phyloP scores from a whole-genome alignment of 2,113 vertebrate species.

The Tyrannus savana region DNA sequence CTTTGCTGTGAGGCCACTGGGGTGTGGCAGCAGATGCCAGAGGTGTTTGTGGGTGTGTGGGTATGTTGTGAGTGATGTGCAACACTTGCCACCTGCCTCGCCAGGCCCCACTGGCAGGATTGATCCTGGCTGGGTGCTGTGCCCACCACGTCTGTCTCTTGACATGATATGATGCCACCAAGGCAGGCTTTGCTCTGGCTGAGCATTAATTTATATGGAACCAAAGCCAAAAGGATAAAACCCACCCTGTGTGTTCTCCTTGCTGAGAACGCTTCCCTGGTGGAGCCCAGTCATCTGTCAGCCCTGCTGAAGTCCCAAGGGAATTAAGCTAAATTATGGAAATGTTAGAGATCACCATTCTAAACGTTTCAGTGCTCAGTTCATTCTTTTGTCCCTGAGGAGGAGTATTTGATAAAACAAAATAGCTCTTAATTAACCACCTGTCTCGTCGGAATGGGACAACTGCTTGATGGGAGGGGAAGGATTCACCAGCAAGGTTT shows the following conservation, averaged over 20 bases:
- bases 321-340: not conserved
- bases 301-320: not conserved
- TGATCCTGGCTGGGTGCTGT: not conserved
- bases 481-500: not conserved
- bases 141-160: not conserved
- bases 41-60: rapidly evolving
- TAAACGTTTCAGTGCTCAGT: not conserved
- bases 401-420: not conserved
- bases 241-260: not conserved
- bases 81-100: too few relatives aligned
- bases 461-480: not conserved
- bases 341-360: not conserved
- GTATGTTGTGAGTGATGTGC: rapidly evolving
- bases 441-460: slow-evolving; percentile 4
- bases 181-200: not conserved
- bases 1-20: not conserved
- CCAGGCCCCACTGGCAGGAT: not conserved
- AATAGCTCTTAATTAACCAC: slow-evolving; percentile 41
- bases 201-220: not conserved
- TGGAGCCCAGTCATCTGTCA: not conserved
- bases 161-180: rapidly evolving
- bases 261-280: not conserved
- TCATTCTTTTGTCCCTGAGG: not conserved
- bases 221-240: not conserved
- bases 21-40: rapidly evolving